Percentiles rank a stretch among this genome's conserved stretches.
Conservation (phyloP, 2,888 invertebrate genomes). For the Pharmacophagus antenor region DNA sequence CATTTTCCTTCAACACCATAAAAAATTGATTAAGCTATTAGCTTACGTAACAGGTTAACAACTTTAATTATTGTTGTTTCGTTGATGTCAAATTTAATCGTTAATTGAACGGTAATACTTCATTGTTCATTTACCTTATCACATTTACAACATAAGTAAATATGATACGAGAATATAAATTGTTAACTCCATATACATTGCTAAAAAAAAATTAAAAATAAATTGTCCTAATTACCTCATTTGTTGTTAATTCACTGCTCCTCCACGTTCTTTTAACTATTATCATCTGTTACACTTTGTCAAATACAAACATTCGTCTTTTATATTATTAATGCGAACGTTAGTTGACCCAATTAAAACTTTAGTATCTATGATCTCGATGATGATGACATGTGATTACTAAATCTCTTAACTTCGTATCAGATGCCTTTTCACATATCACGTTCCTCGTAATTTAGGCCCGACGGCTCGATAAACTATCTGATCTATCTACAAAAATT, state of each 20-base stretch:
- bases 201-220: background rate
- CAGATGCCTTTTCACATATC: conserved; percentile 20
- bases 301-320: conserved; percentile 58
- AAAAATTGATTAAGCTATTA: conserved; percentile 13
- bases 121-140: too few species aligned
- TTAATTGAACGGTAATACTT: background rate
- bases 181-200: background rate
- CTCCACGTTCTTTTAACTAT: conserved; percentile 11
- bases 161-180: too few species aligned
- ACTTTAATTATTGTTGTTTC: conserved; percentile 1
- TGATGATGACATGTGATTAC: conserved; percentile 59
- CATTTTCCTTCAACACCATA: conserved; percentile 21
- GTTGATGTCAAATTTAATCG: background rate
- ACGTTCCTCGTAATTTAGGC: background rate
- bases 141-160: too few species aligned
- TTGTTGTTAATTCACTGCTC: background rate
- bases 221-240: background rate
- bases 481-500: background rate
- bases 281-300: conserved; percentile 33
- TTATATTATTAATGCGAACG: conserved; percentile 66
- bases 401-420: conserved; percentile 33
- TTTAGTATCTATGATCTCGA: conserved; percentile 66
- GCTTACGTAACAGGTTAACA: background rate
- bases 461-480: conserved; percentile 4
- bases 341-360: conserved; percentile 72